These are phyloP conservation scores for Matsumyia berberina DNA, from an alignment of 2,888 invertebrate genomes.

Conservation along the genomic window DNA sequence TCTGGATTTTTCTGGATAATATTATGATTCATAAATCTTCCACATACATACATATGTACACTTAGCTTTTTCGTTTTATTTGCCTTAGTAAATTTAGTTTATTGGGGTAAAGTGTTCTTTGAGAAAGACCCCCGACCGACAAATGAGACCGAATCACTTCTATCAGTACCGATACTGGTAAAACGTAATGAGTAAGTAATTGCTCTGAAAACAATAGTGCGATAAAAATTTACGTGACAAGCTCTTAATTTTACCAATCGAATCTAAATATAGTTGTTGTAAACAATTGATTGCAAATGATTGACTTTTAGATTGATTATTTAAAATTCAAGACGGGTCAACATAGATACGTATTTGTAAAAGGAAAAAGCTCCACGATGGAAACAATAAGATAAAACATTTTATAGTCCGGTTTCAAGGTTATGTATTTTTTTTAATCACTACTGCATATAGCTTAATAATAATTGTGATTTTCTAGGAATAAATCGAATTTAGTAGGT, in stretches of 20 bases:
- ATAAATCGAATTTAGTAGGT: too few species aligned
- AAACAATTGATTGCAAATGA: slow-evolving; percentile 6
- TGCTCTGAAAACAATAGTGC: neutral
- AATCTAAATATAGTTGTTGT: neutral
- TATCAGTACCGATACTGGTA: neutral
- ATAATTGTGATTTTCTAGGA: too few species aligned
- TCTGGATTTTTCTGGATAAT: slow-evolving; percentile 19
- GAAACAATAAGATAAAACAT: slow-evolving; percentile 1
- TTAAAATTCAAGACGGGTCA: neutral
- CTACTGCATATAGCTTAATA: too few species aligned
- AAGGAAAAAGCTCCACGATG: neutral
- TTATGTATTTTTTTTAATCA: neutral
- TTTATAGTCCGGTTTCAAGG: neutral
- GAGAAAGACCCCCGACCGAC: too few species aligned
- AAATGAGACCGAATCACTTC: too few species aligned
- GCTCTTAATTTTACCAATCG: neutral
- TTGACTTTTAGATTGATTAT: slow-evolving; percentile 5
- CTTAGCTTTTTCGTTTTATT: neutral
- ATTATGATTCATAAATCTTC: slow-evolving; percentile 7
- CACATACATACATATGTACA: too few species aligned
- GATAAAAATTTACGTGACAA: slow-evolving; percentile 6
- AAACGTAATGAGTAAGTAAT: neutral
- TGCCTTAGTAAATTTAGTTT: too few species aligned
- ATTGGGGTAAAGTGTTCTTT: too few species aligned
- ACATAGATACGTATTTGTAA: neutral